These are phyloP conservation scores for Aphelinus atriplicis DNA, from an alignment of 1,140 invertebrate genomes.

Conservation along the genomic window DNA sequence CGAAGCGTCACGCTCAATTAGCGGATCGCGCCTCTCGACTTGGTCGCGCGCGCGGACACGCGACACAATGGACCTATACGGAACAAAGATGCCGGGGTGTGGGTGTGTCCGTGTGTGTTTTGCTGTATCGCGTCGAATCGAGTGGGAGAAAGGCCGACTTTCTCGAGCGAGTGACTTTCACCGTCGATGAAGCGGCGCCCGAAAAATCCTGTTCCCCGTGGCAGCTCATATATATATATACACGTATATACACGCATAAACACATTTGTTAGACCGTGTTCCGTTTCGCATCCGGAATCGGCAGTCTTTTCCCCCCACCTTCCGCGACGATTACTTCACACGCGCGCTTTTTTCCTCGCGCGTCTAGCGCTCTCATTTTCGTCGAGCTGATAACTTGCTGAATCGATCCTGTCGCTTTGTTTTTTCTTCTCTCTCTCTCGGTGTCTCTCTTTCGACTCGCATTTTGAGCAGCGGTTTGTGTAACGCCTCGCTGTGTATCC, in stretches of 20 bases:
- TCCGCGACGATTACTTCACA: slow-evolving; percentile 32
- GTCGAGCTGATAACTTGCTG: too few relatives aligned
- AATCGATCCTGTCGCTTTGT: too few relatives aligned
- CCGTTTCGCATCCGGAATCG: slow-evolving; percentile 23
- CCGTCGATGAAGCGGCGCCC: slow-evolving; percentile 58
- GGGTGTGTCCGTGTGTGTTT: not conserved
- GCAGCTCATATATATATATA: not conserved
- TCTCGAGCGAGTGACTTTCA: slow-evolving; percentile 64
- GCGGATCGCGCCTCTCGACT: too few relatives aligned
- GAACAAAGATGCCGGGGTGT: too few relatives aligned
- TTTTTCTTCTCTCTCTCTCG: too few relatives aligned
- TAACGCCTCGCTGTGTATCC: too few relatives aligned
- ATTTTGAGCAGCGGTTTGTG: too few relatives aligned
- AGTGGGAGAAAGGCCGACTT: slow-evolving; percentile 66
- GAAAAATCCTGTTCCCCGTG: not conserved
- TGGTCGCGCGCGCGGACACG: not conserved
- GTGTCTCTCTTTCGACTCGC: too few relatives aligned
- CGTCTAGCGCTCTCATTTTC: not conserved
- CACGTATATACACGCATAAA: slow-evolving; percentile 44
- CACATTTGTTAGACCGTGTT: slow-evolving; percentile 17
- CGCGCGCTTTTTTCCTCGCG: slow-evolving; percentile 16
- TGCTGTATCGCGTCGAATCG: slow-evolving; percentile 57
- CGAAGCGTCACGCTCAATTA: too few relatives aligned
- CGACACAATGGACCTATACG: not conserved
- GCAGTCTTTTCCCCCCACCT: slow-evolving; percentile 7